Base-by-base conservation (phyloP, 2,113 vertebrate species). In the Egretta garzetta region DNA sequence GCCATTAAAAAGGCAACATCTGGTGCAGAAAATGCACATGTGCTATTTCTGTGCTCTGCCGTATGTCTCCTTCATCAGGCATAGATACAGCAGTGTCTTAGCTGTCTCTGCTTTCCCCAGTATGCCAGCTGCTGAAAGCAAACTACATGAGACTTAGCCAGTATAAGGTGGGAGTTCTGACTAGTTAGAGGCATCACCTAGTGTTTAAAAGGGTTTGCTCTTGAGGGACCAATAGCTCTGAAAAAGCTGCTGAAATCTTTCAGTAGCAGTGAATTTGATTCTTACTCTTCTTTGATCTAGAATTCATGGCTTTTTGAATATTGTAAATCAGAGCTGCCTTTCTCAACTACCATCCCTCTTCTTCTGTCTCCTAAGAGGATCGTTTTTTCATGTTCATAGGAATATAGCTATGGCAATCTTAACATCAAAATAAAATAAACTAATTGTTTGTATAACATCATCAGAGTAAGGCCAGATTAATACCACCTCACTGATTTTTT, bases 181-280 rank as follows among this genome's bases (percentile, higher is more conserved):
- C 60, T 89, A 60, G 91, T 41, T 53, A 58, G 88, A 96, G 49
- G 64, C 68, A 92, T 93, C 68, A 68, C 59, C 37, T 64, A 23
- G 80, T 43, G 27, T 82, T 94, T 85, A 9, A 93, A 86, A 95
- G 85, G 55, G 33, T 93, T 94, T 95, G 88, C 86, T 41, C 84
- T 66, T 90, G 87, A 87, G 75, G 68, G 70, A 84, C 88, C 86
- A 89, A 76, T 95, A 80, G 59, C 70, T 84, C 80, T 63, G 82
- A 63, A 82, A 92, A 90, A 88, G 37, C 88, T 85, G 80, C 84
- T 94, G 91, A 97, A 96, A 92, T 84, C 75, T 67, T 88, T 88
- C 59, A 37, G 67, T 80, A 75, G 75, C 47, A 74, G 37, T 62
- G 91, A 88, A 14, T 84, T 89, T 79, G 45, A 70, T 90, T 93